Percentiles rank a stretch among this genome's conserved stretches.
Conservation (phyloP, 35 echinoderm and acorn worm genomes). For the Chiridota heheva region DNA sequence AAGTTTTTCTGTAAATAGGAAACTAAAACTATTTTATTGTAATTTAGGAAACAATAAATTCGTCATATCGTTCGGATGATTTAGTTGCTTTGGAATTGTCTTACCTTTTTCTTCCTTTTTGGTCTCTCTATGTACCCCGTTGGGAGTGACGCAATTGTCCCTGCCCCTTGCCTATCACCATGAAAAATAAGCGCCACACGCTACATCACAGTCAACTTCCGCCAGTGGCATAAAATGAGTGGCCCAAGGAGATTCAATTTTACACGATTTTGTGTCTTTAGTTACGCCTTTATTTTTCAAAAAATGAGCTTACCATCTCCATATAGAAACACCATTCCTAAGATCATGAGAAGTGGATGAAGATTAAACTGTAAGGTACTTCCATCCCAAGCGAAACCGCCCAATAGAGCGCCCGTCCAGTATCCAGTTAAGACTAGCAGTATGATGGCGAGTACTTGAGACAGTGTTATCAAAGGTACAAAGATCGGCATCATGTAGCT, state of each 20-base stretch:
- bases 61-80: not conserved
- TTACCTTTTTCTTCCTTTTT: too few species aligned
- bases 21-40: not conserved
- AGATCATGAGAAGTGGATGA: slow-evolving; percentile 39
- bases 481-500: slow-evolving; percentile 60
- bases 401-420: slow-evolving; percentile 85
- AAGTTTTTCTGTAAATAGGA: not conserved
- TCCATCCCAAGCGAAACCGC: slow-evolving; percentile 79
- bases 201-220: too few species aligned
- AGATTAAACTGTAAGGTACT: not conserved
- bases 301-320: slow-evolving; percentile 68
- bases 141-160: too few species aligned
- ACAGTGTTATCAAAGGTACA: slow-evolving; percentile 65
- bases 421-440: slow-evolving; percentile 71
- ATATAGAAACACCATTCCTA: slow-evolving; percentile 79
- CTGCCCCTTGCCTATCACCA: too few species aligned
- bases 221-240: too few species aligned
- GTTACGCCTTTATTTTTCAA: not conserved
- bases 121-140: too few species aligned
- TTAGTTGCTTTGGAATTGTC: too few species aligned
- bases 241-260: too few species aligned
- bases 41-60: not conserved
- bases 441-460: slow-evolving; percentile 64
- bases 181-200: too few species aligned
- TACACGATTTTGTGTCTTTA: too few species aligned